Conservation (phyloP, 2,888 invertebrate genomes). For the Protophormia terraenovae region DNA sequence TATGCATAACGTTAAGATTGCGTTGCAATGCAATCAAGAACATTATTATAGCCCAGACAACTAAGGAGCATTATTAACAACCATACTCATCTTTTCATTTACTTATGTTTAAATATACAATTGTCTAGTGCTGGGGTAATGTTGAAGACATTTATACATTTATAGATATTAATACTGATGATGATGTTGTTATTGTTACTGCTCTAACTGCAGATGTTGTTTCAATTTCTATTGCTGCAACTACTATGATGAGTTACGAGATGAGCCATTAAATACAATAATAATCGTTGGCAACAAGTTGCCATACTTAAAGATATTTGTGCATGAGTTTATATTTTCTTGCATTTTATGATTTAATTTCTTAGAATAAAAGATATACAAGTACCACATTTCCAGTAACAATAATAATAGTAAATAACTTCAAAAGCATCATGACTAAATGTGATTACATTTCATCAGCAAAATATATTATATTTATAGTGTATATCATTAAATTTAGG, state of each 20-base stretch:
- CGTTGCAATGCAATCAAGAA: conserved; percentile 18
- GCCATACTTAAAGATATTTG: not conserved
- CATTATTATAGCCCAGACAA: not conserved
- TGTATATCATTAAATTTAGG: not conserved
- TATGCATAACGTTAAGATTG: conserved; percentile 5
- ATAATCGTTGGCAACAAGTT: conserved; percentile 54
- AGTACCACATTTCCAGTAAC: not conserved
- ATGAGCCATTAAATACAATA: conserved; percentile 46
- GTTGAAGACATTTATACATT: conserved; percentile 22
- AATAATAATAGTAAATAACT: not conserved
- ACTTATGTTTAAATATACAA: not conserved
- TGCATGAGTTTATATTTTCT: conserved; percentile 18
- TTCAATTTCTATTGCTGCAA: not conserved
- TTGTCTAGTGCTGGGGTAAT: conserved; percentile 19
- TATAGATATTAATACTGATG: conserved; percentile 25
- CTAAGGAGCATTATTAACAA: not conserved
- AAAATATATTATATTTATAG: conserved; percentile 30
- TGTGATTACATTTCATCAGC: conserved; percentile 31
- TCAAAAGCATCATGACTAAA: conserved; percentile 24
- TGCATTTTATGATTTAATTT: conserved; percentile 41
- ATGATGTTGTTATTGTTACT: not conserved
- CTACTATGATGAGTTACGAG: conserved; percentile 14
- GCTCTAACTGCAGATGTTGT: not conserved
- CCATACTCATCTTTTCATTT: not conserved
- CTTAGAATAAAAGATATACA: conserved; percentile 20